phyloP scores from a whole-genome alignment of 1,140 invertebrate species.

The Drosophila mayri region DNA sequence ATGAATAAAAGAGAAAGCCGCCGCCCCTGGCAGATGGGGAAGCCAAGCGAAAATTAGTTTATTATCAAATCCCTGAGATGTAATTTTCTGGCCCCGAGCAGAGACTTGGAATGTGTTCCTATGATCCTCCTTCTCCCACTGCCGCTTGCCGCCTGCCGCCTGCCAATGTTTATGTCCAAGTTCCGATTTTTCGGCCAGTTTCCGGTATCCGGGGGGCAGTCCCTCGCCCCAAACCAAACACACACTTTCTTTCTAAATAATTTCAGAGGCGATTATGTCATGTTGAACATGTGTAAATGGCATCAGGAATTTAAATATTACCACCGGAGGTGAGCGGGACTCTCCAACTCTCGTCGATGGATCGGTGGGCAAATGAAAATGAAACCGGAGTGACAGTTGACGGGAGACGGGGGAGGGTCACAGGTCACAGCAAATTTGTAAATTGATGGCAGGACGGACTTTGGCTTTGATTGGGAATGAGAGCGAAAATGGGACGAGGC shows the following conservation, averaged over 20 bases:
- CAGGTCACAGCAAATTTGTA: constrained; percentile 45
- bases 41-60: constrained; percentile 68
- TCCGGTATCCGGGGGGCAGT: constrained; percentile 20
- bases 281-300: constrained; percentile 75
- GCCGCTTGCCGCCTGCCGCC: background rate
- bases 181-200: constrained; percentile 31
- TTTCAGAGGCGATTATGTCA: constrained; percentile 79
- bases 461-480: constrained; percentile 15
- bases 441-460: constrained; percentile 45
- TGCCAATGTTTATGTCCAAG: constrained; percentile 25
- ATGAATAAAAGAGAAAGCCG: constrained; percentile 72
- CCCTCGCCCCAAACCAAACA: constrained; percentile 1
- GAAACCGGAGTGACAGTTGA: constrained; percentile 66
- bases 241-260: constrained; percentile 56
- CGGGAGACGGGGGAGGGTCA: constrained; percentile 5
- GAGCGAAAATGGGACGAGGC: constrained; percentile 7
- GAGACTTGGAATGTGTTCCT: constrained; percentile 29
- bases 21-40: constrained; percentile 18
- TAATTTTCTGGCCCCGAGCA: constrained; percentile 63
- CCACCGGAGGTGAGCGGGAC: constrained; percentile 13
- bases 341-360: constrained; percentile 13
- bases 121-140: background rate
- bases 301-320: constrained; percentile 65
- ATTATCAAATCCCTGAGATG: constrained; percentile 79
- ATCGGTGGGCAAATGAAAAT: constrained; percentile 52